Conservation (phyloP, 2,888 invertebrate species). For the Unio pictorum region DNA sequence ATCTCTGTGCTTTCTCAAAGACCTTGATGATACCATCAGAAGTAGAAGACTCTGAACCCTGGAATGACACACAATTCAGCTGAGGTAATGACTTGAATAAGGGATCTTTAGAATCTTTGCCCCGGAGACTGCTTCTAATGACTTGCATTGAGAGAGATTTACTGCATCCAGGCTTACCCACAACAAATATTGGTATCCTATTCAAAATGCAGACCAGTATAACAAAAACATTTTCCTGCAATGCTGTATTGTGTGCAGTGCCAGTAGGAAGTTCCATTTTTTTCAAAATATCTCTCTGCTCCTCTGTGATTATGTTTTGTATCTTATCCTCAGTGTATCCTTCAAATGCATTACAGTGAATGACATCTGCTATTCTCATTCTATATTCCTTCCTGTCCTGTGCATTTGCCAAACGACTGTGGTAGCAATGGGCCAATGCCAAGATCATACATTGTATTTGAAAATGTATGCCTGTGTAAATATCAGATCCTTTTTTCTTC, state of each 20-base stretch:
- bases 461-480: too few species aligned
- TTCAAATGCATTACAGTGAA: conserved; percentile 4
- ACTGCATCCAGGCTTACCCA: conserved; percentile 56
- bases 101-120: conserved; percentile 44
- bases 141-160: conserved; percentile 53
- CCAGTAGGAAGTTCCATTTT: conserved; percentile 46
- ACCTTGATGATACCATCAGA: conserved; percentile 57
- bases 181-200: conserved; percentile 49
- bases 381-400: conserved; percentile 19
- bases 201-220: conserved; percentile 49
- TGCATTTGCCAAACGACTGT: conserved; percentile 28
- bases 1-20: conserved; percentile 50
- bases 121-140: conserved; percentile 46
- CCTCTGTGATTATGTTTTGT: conserved; percentile 25
- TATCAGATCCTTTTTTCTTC: background rate
- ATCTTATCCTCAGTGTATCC: conserved; percentile 12
- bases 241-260: conserved; percentile 46
- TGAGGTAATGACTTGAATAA: conserved; percentile 44
- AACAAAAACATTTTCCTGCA: conserved; percentile 54
- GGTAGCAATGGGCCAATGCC: conserved; percentile 34
- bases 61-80: conserved; percentile 48
- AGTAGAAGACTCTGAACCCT: conserved; percentile 55
- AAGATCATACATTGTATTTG: conserved; percentile 13
- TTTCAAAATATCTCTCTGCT: conserved; percentile 40
- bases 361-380: conserved; percentile 12